A percentile compares a stretch with the other conserved stretches of the same genome.
phyloP scores from a whole-genome alignment of 1,140 invertebrate species.

The Neodiprion lecontei region DNA sequence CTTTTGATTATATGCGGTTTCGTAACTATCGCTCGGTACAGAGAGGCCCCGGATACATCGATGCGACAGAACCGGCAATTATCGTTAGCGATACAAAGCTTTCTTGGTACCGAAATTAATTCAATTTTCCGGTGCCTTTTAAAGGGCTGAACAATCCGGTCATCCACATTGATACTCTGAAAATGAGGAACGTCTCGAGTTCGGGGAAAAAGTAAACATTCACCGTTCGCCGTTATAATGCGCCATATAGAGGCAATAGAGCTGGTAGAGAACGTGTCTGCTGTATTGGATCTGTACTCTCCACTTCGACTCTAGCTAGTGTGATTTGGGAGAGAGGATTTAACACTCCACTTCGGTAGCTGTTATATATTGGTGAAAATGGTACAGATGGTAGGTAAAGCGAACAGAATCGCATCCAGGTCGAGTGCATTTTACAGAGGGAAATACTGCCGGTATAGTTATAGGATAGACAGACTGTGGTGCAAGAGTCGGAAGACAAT shows the following conservation, averaged over 20 bases:
- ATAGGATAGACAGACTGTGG: neutral
- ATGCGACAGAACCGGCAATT: constrained; percentile 15
- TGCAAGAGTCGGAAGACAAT: neutral
- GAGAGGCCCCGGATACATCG: neutral
- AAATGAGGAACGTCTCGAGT: neutral
- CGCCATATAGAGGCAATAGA: no score
- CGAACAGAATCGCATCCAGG: neutral
- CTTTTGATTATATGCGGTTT: no score
- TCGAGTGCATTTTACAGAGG: neutral
- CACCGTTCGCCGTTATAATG: neutral
- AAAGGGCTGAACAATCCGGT: neutral
- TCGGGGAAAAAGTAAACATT: no score
- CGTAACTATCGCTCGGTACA: neutral
- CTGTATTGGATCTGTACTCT: no score
- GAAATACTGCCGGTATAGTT: no score
- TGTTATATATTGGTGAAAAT: no score
- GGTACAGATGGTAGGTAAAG: neutral
- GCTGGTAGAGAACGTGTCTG: no score
- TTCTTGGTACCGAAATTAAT: constrained; percentile 40
- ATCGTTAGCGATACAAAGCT: constrained; percentile 32
- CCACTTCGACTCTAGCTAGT: no score
- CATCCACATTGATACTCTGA: neutral
- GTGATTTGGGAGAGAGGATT: neutral
- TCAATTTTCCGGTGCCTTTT: constrained; percentile 29
- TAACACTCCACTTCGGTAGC: neutral